These are phyloP conservation scores for Stigmatopora nigra DNA, from an alignment of 2,113 vertebrate genomes.

Conservation along the genomic window DNA sequence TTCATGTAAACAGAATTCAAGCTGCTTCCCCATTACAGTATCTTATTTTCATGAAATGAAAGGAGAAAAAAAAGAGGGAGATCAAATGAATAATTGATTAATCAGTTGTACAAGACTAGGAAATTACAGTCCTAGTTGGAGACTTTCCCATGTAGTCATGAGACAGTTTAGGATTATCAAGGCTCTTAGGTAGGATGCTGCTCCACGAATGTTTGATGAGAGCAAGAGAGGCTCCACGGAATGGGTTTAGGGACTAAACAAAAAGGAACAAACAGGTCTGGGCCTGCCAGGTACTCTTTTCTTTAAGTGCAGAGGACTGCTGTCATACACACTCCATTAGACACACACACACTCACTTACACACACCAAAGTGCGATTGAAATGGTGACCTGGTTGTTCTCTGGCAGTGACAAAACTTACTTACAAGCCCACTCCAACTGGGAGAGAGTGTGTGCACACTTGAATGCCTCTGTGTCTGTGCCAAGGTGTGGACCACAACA, in stretches of 20 bases:
- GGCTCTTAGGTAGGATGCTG: conserved; percentile 29
- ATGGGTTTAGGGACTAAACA: conserved; percentile 43
- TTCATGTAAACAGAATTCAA: background rate
- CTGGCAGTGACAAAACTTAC: conserved; percentile 14
- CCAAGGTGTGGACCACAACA: conserved; percentile 42
- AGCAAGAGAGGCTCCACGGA: conserved; percentile 30
- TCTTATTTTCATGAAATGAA: conserved; percentile 22
- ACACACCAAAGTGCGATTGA: conserved; percentile 13
- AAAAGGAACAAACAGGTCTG: conserved; percentile 54
- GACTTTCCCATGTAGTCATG: conserved; percentile 34
- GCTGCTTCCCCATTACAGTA: conserved; percentile 22
- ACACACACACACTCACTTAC: conserved; percentile 8
- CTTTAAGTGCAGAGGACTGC: conserved; percentile 25
- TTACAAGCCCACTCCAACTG: conserved; percentile 17
- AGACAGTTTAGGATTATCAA: conserved; percentile 39
- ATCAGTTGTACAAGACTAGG: conserved; percentile 45
- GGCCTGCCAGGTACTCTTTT: conserved; percentile 48
- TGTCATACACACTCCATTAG: conserved; percentile 18
- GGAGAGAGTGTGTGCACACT: conserved; percentile 1
- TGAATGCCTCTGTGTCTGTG: conserved; percentile 7
- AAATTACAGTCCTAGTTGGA: conserved; percentile 44
- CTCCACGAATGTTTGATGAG: conserved; percentile 45
- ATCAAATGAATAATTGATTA: conserved; percentile 53
- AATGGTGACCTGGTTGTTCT: conserved; percentile 41
- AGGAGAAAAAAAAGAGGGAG: conserved; percentile 28